Percentiles rank a stretch among this genome's conserved stretches.
Evolutionary conservation across 2,888 invertebrate genomes (phyloP).

Genomic region (Ochropleura plecta): DNA sequence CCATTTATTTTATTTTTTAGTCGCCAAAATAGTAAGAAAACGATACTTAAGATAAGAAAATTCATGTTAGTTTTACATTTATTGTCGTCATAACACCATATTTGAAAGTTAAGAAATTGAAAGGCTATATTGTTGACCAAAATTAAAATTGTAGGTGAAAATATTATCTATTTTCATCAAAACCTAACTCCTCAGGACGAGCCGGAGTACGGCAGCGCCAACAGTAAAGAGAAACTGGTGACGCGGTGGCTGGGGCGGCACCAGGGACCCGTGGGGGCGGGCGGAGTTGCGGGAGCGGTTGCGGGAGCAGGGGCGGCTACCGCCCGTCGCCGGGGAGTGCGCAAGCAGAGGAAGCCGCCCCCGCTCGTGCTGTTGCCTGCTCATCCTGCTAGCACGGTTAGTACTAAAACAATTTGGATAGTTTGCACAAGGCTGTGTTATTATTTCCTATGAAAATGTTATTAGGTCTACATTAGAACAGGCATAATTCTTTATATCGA

Average conservation of each 20-base stretch:
- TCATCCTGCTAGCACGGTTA: conserved; percentile 87
- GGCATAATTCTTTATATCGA: background rate
- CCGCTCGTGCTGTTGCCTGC: conserved; percentile 82
- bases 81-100: background rate
- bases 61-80: background rate
- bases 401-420: conserved; percentile 53
- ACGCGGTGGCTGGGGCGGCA: conserved; percentile 91
- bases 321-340: conserved; percentile 73
- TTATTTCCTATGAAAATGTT: background rate
- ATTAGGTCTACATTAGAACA: too few species aligned
- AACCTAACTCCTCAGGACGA: conserved; percentile 66
- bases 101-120: too few species aligned
- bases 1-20: background rate
- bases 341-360: conserved; percentile 79
- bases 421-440: background rate
- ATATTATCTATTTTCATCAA: background rate
- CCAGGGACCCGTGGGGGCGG: conserved; percentile 78
- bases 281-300: conserved; percentile 27
- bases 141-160: background rate
- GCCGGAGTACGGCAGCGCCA: conserved; percentile 85
- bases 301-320: conserved; percentile 46
- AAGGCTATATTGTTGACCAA: background rate
- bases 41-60: background rate
- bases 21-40: background rate
- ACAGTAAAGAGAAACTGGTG: conserved; percentile 90